phyloP scores from a whole-genome alignment of 2,888 invertebrate species.

The Limnephilus marmoratus region DNA sequence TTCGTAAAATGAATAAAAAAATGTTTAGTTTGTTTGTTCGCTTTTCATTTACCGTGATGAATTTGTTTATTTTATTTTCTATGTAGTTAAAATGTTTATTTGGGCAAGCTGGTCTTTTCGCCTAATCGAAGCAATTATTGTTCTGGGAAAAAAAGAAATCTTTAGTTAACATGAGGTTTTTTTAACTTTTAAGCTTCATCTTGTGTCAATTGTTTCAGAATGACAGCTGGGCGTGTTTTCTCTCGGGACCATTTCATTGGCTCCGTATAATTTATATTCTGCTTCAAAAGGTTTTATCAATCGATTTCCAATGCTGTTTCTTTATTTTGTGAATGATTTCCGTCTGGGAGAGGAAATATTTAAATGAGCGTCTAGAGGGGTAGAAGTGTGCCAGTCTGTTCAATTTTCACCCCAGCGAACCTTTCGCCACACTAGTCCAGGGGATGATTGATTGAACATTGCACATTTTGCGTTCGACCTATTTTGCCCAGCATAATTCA shows the following conservation, averaged over 20 bases:
- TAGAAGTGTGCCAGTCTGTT: neutral
- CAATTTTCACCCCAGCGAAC: neutral
- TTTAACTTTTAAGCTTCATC: too few relatives aligned
- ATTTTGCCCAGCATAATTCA: neutral
- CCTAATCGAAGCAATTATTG: too few relatives aligned
- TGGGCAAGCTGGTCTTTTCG: too few relatives aligned
- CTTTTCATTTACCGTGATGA: too few relatives aligned
- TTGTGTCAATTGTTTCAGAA: neutral
- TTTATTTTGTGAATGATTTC: constrained; percentile 9
- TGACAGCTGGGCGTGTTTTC: neutral
- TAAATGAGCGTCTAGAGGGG: constrained; percentile 27
- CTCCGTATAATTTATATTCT: neutral
- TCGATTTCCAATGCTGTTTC: neutral
- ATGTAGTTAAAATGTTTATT: too few relatives aligned
- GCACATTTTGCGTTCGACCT: constrained; percentile 6
- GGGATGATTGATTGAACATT: constrained; percentile 41
- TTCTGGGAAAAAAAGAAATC: too few relatives aligned
- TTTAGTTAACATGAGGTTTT: too few relatives aligned
- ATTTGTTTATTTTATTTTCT: too few relatives aligned
- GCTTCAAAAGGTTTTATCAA: constrained; percentile 25
- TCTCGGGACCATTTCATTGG: neutral
- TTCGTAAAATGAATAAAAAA: too few relatives aligned
- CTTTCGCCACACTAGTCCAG: neutral
- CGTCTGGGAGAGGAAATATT: constrained; percentile 18
- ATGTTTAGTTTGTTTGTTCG: too few relatives aligned